phyloP scores from a whole-genome alignment of 2,797 vertebrate species.

The Malacoraja senta region DNA sequence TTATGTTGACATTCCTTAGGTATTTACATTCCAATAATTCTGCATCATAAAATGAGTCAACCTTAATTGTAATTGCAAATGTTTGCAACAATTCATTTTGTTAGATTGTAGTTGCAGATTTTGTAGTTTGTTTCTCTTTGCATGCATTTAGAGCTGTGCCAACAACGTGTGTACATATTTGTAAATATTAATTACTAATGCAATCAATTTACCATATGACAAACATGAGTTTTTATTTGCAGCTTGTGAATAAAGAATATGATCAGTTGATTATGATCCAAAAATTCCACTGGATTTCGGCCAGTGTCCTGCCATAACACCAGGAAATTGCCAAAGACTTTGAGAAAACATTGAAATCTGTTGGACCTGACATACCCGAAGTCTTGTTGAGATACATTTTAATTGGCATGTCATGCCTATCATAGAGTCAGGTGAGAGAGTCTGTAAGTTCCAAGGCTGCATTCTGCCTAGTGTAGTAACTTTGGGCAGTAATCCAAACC shows the following conservation, averaged over 20 bases:
- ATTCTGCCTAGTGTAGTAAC: neutral
- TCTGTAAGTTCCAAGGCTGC: neutral
- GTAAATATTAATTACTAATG: neutral
- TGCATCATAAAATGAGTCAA: neutral
- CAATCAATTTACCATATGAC: neutral
- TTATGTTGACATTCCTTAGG: neutral
- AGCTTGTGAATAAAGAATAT: neutral
- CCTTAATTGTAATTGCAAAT: constrained; percentile 1
- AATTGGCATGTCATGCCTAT: neutral
- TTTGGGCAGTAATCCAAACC: neutral
- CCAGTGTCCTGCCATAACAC: neutral
- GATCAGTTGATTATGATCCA: neutral
- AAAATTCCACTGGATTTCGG: neutral
- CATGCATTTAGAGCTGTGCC: neutral
- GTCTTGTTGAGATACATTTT: neutral
- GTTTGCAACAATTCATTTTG: neutral
- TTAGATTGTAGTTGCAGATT: neutral
- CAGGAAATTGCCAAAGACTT: neutral
- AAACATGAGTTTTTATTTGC: neutral
- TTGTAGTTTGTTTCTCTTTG: neutral
- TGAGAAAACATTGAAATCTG: too few species aligned
- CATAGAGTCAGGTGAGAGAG: neutral
- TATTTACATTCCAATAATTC: constrained; percentile 10
- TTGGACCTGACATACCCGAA: too few species aligned
- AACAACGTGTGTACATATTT: neutral